phyloP scores from a whole-genome alignment of 1,140 invertebrate genomes.

The Drosophila simulans region DNA sequence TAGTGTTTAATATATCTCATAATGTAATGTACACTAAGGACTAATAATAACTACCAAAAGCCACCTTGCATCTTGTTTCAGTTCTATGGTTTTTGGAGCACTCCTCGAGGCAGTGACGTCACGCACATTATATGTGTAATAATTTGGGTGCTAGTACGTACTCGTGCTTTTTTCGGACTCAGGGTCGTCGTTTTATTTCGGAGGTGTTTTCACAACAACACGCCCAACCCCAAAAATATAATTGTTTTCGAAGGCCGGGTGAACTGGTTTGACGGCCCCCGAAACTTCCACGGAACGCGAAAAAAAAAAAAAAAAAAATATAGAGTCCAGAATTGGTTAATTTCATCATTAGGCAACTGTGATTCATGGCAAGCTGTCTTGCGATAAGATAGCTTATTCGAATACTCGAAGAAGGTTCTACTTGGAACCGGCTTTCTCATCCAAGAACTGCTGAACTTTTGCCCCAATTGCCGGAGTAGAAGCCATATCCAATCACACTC shows the following conservation, averaged over 20 bases:
- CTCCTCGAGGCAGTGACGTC: conserved; percentile 54
- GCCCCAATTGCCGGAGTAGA: conserved; percentile 51
- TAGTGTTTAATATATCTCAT: conserved; percentile 61
- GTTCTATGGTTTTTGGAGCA: conserved; percentile 29
- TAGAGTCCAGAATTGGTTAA: conserved; percentile 28
- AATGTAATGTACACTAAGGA: conserved; percentile 76
- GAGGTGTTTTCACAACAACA: conserved; percentile 17
- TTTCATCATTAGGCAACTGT: conserved; percentile 59
- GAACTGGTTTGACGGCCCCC: conserved; percentile 34
- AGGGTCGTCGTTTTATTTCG: conserved; percentile 51
- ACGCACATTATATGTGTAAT: conserved; percentile 32
- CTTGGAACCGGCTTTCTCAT: conserved; percentile 4
- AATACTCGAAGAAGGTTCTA: conserved; percentile 3
- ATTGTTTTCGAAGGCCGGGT: conserved; percentile 51
- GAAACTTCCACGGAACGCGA: conserved; percentile 23
- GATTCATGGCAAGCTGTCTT: conserved; percentile 11
- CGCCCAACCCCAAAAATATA: conserved; percentile 47
- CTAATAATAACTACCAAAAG: conserved; percentile 52
- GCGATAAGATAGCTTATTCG: conserved; percentile 54
- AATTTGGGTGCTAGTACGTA: conserved; percentile 33
- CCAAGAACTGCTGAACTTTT: conserved; percentile 60
- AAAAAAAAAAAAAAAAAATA: conserved; percentile 2
- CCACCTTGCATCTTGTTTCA: conserved; percentile 30
- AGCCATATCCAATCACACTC: conserved; percentile 54
- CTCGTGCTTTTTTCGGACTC: conserved; percentile 20